Evolutionary conservation across 2,113 vertebrate genomes (phyloP), one percentile per base, ranked within the genome.

Genomic region (Mormoops blainvillei): DNA sequence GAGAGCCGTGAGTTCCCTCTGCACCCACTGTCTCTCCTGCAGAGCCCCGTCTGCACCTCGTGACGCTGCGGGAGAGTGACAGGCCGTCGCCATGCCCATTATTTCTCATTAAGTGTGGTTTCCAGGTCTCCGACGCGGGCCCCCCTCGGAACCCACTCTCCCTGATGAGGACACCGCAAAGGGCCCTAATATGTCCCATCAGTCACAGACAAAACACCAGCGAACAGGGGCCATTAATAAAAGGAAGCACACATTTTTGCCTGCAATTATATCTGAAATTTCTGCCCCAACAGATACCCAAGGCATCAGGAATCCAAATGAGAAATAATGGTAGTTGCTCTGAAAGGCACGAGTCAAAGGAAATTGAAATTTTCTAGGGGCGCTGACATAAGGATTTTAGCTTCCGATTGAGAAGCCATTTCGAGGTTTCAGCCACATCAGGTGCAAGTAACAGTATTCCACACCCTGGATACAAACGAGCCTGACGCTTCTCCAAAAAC

Each of bases 1-100:
- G 81, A 97, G 97, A 97, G 95, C 67, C 84, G 63, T 89, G 88
- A 77, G 20, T 97, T 96, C 97, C 97, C 90, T 86, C 54, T 89
- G 96, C 77, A 76, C 96, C 93, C 78, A 71, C 89, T 88, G 94
- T 89, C 90, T 97, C 98, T 95, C 96, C 97, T 83, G 74, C 82
- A 76, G 90, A 95, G 84, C 82, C 92, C 94, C 86, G 87, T 83
- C 89, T 41, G 36, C 4, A 70, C 92, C 95, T 96, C 87, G 52
- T 15, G 83, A 95, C 95, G 89, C 95, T 76, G 20, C 7, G 0
- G 74, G 48, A 91, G 77, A 97, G 94, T 80, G 94, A 94, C 54
- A 76, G 94, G 80, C 88, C 68, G 85, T 96, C 78, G 38, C 95
- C 80, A 77, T 61, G 54, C 96, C 95, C 97, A 89, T 94, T 95